Evolutionary conservation across 2,888 invertebrate genomes (phyloP).

Genomic region (Coelopa pilipes): DNA sequence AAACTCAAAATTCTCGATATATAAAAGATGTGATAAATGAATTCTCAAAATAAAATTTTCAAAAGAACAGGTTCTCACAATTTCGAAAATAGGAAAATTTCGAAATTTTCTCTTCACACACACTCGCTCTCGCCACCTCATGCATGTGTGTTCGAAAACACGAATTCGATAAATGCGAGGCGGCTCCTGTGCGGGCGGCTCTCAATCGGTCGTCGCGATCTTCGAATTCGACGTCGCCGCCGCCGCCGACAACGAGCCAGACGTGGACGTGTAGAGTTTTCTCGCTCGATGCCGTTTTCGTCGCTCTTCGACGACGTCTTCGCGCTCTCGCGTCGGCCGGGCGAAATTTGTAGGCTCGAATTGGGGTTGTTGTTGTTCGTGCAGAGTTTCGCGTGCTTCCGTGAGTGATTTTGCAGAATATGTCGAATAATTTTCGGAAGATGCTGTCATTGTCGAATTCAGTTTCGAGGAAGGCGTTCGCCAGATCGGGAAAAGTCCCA

Average conservation of each 20-base stretch:
- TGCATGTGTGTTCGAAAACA: not conserved
- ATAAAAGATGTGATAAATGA: too few relatives aligned
- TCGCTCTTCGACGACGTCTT: not conserved
- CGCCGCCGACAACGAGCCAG: not conserved
- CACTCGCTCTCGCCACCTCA: not conserved
- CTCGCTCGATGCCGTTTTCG: not conserved
- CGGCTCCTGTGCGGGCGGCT: slow-evolving; percentile 5
- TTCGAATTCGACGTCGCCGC: slow-evolving; percentile 3
- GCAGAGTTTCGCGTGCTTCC: too few relatives aligned
- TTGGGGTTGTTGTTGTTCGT: slow-evolving; percentile 7
- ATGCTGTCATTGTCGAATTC: slow-evolving; percentile 37
- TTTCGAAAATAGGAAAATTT: not conserved
- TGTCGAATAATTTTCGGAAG: slow-evolving; percentile 31
- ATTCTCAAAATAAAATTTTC: not conserved
- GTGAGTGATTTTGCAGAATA: slow-evolving; percentile 17
- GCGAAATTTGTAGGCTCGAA: not conserved
- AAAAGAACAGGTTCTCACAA: not conserved
- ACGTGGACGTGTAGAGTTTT: too few relatives aligned
- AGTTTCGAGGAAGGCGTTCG: slow-evolving; percentile 37
- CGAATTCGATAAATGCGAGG: not conserved
- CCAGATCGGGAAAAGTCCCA: slow-evolving; percentile 41
- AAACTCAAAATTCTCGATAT: too few relatives aligned
- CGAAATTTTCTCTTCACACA: not conserved
- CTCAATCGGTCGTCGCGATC: not conserved
- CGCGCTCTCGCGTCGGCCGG: not conserved